These are phyloP conservation scores for Philypnodon macrostomus DNA, from an alignment of 2,797 vertebrate species.

Conservation along the genomic window DNA sequence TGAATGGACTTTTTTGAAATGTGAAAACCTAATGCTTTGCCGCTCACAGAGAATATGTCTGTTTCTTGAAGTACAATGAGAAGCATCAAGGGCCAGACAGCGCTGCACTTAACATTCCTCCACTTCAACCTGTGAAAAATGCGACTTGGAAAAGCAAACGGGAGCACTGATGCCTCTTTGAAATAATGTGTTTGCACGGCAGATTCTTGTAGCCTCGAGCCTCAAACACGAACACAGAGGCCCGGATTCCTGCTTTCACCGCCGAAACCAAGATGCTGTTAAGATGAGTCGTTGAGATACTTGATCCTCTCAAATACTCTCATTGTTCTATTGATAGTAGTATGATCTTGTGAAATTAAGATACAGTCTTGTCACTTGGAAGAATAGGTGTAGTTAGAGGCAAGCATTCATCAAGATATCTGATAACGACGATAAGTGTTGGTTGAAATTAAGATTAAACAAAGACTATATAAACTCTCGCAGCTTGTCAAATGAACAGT, in stretches of 20 bases:
- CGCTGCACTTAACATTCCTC: slow-evolving; percentile 34
- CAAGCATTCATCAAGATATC: background rate
- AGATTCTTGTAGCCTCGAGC: slow-evolving; percentile 25
- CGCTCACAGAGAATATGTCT: background rate
- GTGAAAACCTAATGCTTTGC: background rate
- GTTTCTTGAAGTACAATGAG: background rate
- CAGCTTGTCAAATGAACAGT: background rate
- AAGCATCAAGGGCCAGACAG: background rate
- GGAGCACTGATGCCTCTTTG: slow-evolving; percentile 12
- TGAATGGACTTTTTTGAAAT: background rate
- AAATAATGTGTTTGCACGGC: slow-evolving; percentile 6
- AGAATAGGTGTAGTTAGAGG: background rate
- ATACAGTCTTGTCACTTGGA: background rate
- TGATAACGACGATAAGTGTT: too few relatives aligned
- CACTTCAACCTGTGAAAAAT: slow-evolving; percentile 1
- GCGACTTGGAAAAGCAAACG: slow-evolving; percentile 15
- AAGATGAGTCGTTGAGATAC: slow-evolving; percentile 24
- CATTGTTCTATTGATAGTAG: background rate
- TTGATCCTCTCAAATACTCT: slow-evolving; percentile 11
- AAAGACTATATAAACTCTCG: background rate
- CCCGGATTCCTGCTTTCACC: slow-evolving; percentile 26
- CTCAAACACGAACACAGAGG: slow-evolving; percentile 1
- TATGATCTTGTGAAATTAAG: background rate
- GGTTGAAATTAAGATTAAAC: background rate
- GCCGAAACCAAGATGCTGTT: background rate